Conservation (phyloP, 2,797 vertebrate species). For the Xenentodon cancila region DNA sequence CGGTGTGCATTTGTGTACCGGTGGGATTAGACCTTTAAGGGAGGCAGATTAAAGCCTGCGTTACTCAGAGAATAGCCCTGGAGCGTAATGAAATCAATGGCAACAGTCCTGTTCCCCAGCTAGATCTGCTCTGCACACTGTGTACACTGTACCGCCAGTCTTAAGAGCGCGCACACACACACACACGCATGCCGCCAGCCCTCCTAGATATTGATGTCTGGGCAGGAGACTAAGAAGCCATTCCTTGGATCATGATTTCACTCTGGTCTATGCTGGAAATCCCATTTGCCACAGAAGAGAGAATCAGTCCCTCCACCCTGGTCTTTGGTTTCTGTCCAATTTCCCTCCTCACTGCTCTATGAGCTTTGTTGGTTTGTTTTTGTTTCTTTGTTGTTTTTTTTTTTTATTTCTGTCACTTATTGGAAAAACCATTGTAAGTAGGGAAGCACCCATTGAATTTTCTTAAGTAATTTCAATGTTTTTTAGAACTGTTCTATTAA, state of each 20-base stretch:
- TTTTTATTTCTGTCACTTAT: conserved; percentile 11
- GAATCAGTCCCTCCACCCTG: conserved; percentile 4
- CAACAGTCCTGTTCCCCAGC: conserved; percentile 66
- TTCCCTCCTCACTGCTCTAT: conserved; percentile 7
- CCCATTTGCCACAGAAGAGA: conserved; percentile 60
- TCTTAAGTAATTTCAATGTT: background rate
- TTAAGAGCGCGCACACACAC: conserved; percentile 28
- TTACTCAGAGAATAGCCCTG: conserved; percentile 67
- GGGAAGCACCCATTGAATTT: too few relatives aligned
- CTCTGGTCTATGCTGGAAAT: conserved; percentile 59
- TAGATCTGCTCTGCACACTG: conserved; percentile 55
- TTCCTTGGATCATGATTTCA: conserved; percentile 65
- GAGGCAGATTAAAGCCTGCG: conserved; percentile 68
- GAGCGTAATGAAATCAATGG: conserved; percentile 78
- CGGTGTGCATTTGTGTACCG: conserved; percentile 43
- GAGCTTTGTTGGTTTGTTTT: conserved; percentile 8
- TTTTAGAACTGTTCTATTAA: background rate
- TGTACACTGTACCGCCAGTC: conserved; percentile 45
- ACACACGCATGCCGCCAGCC: conserved; percentile 34
- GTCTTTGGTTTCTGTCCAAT: conserved; percentile 17
- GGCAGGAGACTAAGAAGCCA: conserved; percentile 53
- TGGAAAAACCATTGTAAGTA: background rate
- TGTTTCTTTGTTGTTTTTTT: background rate
- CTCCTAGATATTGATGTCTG: conserved; percentile 68
- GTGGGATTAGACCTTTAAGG: conserved; percentile 60